A percentile compares a stretch with the other conserved stretches of the same genome.
Evolutionary conservation across 2,797 vertebrate species (phyloP).

Genomic region (Paramormyrops hopkinsi): DNA sequence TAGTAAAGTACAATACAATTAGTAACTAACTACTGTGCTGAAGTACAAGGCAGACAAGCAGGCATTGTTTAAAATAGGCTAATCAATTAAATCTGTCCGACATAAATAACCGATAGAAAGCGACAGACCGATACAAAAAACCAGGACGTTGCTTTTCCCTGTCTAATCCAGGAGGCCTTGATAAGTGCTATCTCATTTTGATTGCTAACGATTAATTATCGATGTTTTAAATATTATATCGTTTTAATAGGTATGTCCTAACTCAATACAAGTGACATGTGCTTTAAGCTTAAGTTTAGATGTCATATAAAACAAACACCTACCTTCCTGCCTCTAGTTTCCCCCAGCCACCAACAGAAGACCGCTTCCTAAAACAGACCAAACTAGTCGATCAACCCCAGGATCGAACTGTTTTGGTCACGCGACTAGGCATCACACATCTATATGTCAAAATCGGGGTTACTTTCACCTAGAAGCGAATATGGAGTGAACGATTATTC

Average conservation of each 20-base stretch:
- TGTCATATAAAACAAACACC: slow-evolving; percentile 3
- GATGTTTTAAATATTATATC: neutral
- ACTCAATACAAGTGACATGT: neutral
- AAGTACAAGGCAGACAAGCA: neutral
- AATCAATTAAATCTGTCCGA: neutral
- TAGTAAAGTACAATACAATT: neutral
- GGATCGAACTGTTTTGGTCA: slow-evolving; percentile 26
- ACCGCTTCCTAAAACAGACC: slow-evolving; percentile 36
- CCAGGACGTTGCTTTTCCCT: neutral
- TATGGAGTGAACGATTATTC: neutral
- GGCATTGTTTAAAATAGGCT: neutral
- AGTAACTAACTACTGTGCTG: neutral
- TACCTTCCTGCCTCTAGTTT: slow-evolving; percentile 10
- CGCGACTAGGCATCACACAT: slow-evolving; percentile 25
- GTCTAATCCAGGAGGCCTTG: slow-evolving; percentile 11
- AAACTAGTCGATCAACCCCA: slow-evolving; percentile 30
- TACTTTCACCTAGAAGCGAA: neutral
- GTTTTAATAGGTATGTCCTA: neutral
- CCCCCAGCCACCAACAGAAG: slow-evolving; percentile 12
- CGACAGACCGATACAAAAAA: neutral
- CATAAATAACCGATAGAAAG: neutral
- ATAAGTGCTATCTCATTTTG: neutral
- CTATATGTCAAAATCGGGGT: neutral
- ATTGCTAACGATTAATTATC: neutral
- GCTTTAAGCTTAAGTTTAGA: neutral